These are phyloP conservation scores for Oceanodroma leucorhoa DNA, from an alignment of 2,797 vertebrate species.

Conservation along the genomic window DNA sequence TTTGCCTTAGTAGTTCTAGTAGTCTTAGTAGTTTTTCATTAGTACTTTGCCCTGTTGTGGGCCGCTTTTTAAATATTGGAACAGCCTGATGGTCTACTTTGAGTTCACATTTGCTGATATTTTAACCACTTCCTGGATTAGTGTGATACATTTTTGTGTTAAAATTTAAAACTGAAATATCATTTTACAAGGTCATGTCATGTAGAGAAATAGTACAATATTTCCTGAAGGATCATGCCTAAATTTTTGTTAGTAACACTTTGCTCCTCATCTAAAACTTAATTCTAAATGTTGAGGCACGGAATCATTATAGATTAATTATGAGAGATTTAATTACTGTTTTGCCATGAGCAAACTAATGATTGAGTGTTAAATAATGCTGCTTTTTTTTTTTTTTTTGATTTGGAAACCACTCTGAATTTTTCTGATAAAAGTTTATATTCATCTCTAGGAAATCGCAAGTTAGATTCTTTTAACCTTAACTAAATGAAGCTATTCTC, in stretches of 20 bases:
- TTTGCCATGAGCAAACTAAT: constrained; percentile 16
- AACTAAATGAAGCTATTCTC: too few relatives aligned
- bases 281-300: not conserved
- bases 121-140: not conserved
- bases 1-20: not conserved
- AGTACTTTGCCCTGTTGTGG: not conserved
- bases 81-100: not conserved
- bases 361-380: not conserved
- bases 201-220: not conserved
- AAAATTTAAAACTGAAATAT: not conserved
- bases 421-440: not conserved
- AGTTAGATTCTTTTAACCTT: not conserved
- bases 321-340: constrained; percentile 51
- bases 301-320: constrained; percentile 40
- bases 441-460: not conserved
- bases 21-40: not conserved
- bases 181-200: not conserved
- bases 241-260: not conserved
- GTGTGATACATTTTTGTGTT: not conserved
- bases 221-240: constrained; percentile 11
- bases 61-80: not conserved
- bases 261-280: not conserved
- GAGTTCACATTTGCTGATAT: not conserved
- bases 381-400: too few relatives aligned
- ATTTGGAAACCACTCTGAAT: not conserved